These are phyloP conservation scores for Lasioglossum villosulum DNA, from an alignment of 2,888 invertebrate genomes.

Conservation along the genomic window DNA sequence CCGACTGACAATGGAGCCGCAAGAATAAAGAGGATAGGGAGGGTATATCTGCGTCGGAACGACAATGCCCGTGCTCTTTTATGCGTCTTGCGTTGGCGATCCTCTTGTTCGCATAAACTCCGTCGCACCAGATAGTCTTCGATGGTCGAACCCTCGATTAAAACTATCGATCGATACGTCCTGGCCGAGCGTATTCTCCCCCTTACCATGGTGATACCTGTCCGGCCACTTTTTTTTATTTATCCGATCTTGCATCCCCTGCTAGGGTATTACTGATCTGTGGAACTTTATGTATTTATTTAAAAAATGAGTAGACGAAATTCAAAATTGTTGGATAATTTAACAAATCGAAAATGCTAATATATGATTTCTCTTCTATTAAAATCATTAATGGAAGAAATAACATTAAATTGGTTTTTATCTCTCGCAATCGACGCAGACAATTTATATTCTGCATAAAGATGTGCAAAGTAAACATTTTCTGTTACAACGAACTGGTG, in stretches of 20 bases:
- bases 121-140: constrained; percentile 70
- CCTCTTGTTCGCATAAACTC: constrained; percentile 76
- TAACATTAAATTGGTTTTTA: too few relatives aligned
- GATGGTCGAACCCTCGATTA: constrained; percentile 73
- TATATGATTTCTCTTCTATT: too few relatives aligned
- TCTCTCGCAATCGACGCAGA: too few relatives aligned
- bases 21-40: constrained; percentile 55
- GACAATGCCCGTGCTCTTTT: constrained; percentile 74
- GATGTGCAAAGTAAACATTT: not conserved
- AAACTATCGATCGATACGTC: constrained; percentile 73
- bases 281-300: too few relatives aligned
- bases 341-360: too few relatives aligned
- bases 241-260: not conserved
- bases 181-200: constrained; percentile 37
- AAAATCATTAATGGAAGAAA: too few relatives aligned
- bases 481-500: not conserved
- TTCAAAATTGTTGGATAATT: too few relatives aligned
- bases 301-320: too few relatives aligned
- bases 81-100: constrained; percentile 77
- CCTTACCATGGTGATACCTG: constrained; percentile 25
- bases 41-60: constrained; percentile 61
- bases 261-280: not conserved
- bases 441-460: too few relatives aligned
- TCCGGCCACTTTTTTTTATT: constrained; percentile 2
- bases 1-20: constrained; percentile 61